Evolutionary conservation across 1,140 invertebrate species (phyloP), one percentile per base, ranked within the genome.

Genomic region (Anastrepha ludens): DNA sequence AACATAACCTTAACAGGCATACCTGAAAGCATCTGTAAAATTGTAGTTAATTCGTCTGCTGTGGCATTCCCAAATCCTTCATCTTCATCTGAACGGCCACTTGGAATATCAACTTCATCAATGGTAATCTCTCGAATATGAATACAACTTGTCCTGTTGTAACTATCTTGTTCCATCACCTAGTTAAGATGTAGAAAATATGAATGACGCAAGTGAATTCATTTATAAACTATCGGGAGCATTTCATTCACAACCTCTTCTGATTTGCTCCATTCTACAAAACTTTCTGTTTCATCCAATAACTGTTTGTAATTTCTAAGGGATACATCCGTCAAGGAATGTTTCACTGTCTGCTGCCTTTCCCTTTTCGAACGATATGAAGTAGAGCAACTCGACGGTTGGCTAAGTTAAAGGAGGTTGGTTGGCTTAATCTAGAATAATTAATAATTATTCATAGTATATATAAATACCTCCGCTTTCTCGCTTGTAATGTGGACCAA

Each of bases 41-140:
- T 29, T 3, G 58, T 44, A 44, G 55, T 8, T 47, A 88, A 74
- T 62, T 86, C 87, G 8, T 88, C 87, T 15, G 58, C 39, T 39
- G 85, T 88, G 9, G 65, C 55, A 60, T 78, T 67, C 11, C 87
- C 87, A 86, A 88, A 88, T 15, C 65, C 87, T 58, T 44, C 87
- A 74, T 44, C 64, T 47, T 88, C 74, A 29, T 88, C 85, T 44
- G 2, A 67, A 1, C 44, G 17, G 0, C 41, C 59, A 20, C 50
- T 44, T 39, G 8, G 65, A 0, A 47, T 86, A 15, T 85, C 85
- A 62, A 88, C 44, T 44, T 88, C 87, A 50, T 67, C 55, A 50
- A 88, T 86, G 39, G 85, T 88, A n/a, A 88, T 86, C 20, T 86
- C 85, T n/a, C 87, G 87, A 29, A 86, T 88, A 62, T 88, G 64